Evolutionary conservation across 2,797 vertebrate genomes (phyloP).

Genomic region (Amniataba percoides): DNA sequence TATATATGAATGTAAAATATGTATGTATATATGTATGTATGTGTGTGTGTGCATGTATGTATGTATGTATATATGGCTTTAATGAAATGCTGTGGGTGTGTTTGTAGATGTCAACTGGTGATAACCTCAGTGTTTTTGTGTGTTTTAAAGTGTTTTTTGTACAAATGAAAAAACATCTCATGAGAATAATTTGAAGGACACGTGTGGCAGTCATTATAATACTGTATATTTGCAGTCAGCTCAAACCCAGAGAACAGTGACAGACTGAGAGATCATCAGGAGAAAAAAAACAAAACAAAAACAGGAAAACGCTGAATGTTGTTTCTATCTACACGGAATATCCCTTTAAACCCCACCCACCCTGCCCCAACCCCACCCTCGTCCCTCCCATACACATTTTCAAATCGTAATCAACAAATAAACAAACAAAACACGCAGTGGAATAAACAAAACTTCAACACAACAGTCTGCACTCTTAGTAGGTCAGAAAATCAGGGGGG

Average conservation of each 20-base stretch:
- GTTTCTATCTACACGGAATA: slow-evolving; percentile 80
- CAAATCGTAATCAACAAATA: slow-evolving; percentile 76
- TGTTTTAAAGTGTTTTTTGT: too few relatives aligned
- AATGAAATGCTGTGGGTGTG: neutral
- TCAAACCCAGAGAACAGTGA: slow-evolving; percentile 83
- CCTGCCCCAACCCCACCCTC: slow-evolving; percentile 13
- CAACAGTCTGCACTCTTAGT: slow-evolving; percentile 71
- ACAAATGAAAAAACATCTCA: neutral
- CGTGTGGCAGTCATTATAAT: slow-evolving; percentile 68
- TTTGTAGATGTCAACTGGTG: too few relatives aligned
- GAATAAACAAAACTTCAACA: slow-evolving; percentile 77
- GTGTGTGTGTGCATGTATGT: too few relatives aligned
- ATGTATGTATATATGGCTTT: too few relatives aligned
- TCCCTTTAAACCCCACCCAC: slow-evolving; percentile 48
- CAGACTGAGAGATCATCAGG: slow-evolving; percentile 77
- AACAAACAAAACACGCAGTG: slow-evolving; percentile 76
- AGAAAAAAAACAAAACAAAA: slow-evolving; percentile 58
- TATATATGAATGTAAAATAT: too few relatives aligned
- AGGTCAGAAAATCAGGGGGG: slow-evolving; percentile 46
- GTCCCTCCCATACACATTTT: slow-evolving; percentile 57
- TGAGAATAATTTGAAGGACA: neutral
- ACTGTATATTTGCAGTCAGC: slow-evolving; percentile 84
- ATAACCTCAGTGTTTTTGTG: too few relatives aligned
- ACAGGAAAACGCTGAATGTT: slow-evolving; percentile 58
- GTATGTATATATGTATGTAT: too few relatives aligned